These are phyloP conservation scores for Xiphophorus couchianus DNA, from an alignment of 2,113 vertebrate genomes.

Conservation along the genomic window DNA sequence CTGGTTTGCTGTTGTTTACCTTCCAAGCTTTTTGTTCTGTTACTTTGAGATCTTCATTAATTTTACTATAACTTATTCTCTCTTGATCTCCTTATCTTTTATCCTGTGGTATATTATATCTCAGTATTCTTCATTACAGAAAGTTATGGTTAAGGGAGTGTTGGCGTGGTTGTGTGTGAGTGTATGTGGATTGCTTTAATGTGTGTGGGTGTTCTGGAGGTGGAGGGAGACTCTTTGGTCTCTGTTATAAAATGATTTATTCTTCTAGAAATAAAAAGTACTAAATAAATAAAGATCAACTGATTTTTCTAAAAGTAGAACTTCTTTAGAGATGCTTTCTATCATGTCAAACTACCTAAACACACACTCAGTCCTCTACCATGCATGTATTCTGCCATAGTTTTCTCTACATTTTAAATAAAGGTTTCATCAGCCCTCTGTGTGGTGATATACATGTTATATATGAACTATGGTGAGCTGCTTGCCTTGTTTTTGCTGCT, in stretches of 20 bases:
- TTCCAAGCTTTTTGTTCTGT: not conserved
- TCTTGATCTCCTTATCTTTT: not conserved
- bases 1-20: no score
- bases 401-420: no score
- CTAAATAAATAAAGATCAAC: not conserved
- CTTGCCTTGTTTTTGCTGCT: slow-evolving; percentile 94
- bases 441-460: no score
- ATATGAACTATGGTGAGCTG: not conserved
- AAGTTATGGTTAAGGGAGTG: not conserved
- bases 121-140: not conserved
- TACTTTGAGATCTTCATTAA: not conserved
- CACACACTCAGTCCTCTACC: not conserved
- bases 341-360: not conserved
- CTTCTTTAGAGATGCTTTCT: not conserved
- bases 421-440: no score
- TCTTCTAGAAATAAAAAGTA: not conserved
- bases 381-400: no score
- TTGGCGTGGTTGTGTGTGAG: not conserved
- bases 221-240: not conserved
- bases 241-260: not conserved
- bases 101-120: not conserved
- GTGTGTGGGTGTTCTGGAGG: not conserved
- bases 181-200: not conserved
- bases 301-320: not conserved
- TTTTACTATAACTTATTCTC: not conserved